Evolutionary conservation across 2,888 invertebrate genomes (phyloP), one percentile per base, ranked within the genome.

Genomic region (Erebia palarica): DNA sequence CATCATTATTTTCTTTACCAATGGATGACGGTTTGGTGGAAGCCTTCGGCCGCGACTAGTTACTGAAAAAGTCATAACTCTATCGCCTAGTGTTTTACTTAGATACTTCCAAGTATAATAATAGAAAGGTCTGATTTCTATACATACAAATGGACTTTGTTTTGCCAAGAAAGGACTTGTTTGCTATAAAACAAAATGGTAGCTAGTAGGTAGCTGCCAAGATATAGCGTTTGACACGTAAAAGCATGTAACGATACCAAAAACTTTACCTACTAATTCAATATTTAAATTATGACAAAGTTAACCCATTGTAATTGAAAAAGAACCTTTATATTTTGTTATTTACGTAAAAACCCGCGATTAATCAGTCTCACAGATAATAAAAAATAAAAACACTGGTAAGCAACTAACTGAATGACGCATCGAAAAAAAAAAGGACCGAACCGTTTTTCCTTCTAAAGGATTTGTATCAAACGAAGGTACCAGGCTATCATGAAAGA

Each of bases 401-500:
- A 36, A 7, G 27, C 27, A 27, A 36, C 18, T 11, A 27, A 36
- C 18, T 11, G 18, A 21, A 71, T 49, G 70, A 65, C 60, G 65
- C 42, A 69, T 58, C 57, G 55, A 59, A 47, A 72, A 72, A 69
- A n/a, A 70, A 69, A 71, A 64, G 69, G 67, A 36, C 13, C 36
- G 55, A 70, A 51, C 76, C n/a, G 53, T 69, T 76, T 75, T 75
- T 74, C 77, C 73, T 75, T 68, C 69, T 75, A 75, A 55, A 77
- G 88, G 89, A 86, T 87, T 75, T n/a, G 76, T 78, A 80, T 78
- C 77, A 79, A 75, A 77, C 79, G 71, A 74, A 79, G 82, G 82
- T 90, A 90, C 88, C 75, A 89, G 89, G 88, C 75, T 69, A 70
- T 69, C 82, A 89, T 87, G 81, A 85, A 82, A 80, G 78, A 81